phyloP scores from a whole-genome alignment of 2,113 vertebrate genomes.

The Chitala chitala region DNA sequence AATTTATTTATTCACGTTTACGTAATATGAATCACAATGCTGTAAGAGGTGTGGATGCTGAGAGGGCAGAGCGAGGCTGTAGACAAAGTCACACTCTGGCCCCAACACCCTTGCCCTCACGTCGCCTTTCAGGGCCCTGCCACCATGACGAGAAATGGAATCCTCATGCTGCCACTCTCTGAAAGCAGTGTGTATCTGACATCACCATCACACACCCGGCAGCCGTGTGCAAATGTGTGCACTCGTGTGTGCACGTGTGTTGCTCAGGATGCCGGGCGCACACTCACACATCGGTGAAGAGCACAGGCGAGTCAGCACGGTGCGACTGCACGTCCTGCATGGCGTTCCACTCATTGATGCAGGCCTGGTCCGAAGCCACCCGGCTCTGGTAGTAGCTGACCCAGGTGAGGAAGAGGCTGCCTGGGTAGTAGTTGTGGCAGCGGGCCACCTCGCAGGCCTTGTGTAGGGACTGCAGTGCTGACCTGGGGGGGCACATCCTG shows the following conservation, averaged over 20 bases:
- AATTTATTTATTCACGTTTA: no score
- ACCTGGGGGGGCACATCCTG: slow-evolving; percentile 60
- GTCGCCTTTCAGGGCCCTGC: no score
- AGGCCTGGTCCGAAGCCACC: slow-evolving; percentile 84
- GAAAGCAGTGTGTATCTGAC: no score
- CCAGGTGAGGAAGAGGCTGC: slow-evolving; percentile 96
- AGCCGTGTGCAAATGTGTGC: neutral
- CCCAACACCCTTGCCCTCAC: no score
- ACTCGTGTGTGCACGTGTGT: no score
- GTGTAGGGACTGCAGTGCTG: slow-evolving; percentile 91
- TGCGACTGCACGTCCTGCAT: slow-evolving; percentile 96
- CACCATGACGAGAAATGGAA: no score
- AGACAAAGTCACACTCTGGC: no score
- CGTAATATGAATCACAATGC: no score
- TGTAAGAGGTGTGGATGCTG: no score
- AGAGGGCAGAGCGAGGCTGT: no score
- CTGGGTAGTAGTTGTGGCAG: slow-evolving; percentile 92
- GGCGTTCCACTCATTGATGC: slow-evolving; percentile 95
- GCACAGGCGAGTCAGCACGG: slow-evolving; percentile 84
- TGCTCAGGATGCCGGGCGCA: neutral
- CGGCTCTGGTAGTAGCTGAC: slow-evolving; percentile 97
- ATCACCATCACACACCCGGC: neutral
- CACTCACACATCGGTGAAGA: slow-evolving; percentile 69
- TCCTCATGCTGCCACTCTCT: no score
- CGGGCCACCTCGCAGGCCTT: slow-evolving; percentile 93